phyloP scores from a whole-genome alignment of 2,888 invertebrate species.

The Erebia palarica region DNA sequence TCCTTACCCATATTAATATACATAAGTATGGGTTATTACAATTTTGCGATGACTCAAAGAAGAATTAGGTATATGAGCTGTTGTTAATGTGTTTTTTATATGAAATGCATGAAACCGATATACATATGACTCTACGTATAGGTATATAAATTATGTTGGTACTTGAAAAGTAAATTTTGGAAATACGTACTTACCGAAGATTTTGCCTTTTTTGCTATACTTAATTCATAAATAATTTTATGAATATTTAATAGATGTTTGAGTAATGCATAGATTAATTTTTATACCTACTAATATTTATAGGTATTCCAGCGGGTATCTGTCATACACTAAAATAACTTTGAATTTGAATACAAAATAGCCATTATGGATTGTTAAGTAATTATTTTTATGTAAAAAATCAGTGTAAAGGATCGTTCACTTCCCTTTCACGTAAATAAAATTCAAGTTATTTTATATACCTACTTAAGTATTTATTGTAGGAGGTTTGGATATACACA shows the following conservation, averaged over 20 bases:
- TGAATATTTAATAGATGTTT: too few species aligned
- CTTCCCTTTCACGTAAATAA: neutral
- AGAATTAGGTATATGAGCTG: neutral
- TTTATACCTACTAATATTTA: neutral
- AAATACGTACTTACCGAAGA: constrained; percentile 7
- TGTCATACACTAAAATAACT: neutral
- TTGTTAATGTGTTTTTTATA: neutral
- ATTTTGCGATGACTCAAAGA: neutral
- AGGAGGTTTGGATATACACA: neutral
- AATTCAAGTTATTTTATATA: constrained; percentile 7
- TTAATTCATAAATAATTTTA: too few species aligned
- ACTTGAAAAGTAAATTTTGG: neutral
- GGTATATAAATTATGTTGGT: neutral
- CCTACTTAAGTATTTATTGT: neutral
- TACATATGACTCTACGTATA: neutral
- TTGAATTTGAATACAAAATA: neutral
- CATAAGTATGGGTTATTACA: neutral
- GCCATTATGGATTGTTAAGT: neutral
- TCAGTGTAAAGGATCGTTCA: neutral
- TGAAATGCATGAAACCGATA: neutral
- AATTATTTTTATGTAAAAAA: neutral
- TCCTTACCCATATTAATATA: neutral
- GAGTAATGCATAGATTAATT: neutral
- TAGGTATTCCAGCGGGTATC: neutral
- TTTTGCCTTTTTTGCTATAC: neutral